Evolutionary conservation across 2,888 invertebrate genomes (phyloP), one percentile per base, ranked within the genome.

Genomic region (Leptodirus hochenwartii): DNA sequence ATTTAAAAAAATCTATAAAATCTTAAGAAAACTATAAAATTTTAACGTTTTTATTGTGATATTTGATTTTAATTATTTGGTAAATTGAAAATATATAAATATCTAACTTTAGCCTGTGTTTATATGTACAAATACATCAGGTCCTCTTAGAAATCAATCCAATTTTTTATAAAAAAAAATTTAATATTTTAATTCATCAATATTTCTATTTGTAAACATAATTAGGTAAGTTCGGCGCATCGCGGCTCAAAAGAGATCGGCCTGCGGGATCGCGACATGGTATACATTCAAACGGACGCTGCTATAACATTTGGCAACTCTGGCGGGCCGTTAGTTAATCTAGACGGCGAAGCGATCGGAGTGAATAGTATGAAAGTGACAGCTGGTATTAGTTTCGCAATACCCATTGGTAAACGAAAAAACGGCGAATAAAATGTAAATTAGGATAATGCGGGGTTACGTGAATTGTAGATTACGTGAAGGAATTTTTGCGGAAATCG

Each of bases 301-400:
- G 77, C 87, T 1, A 90, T 93, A 37, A 93, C 85, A 1, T 87
- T 85, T 52, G 93, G 93, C 4, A 93, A 93, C 59, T 90, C 90
- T 10, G 93, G 93, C 2, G 93, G 93, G 0, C 93, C 93, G 0
- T 54, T 95, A 3, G 80, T 95, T 0, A 91, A 95, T 57, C 55
- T 93, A 43, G 82, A 90, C 45, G 90, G 90, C 0, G 85, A 91
- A 53, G 91, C 81, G 0, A 88, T 95, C 40, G 93, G 93, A 1
- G 81, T 90, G 11, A 90, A 85, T 50, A 78, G 81, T 17, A 80
- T 90, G 77, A 82, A 82, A 51, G 78, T 88, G 9, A 81, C 87
- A 0, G 71, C 81, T 1, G 93, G 93, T 12, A 91, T 93, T 39
- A 87, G 87, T 0, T 93, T 95, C 54, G 90, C 93, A 0, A 91